A percentile compares a stretch with the other conserved stretches of the same genome.
Conservation (phyloP, 2,888 invertebrate genomes). For the Microctonus brassicae region DNA sequence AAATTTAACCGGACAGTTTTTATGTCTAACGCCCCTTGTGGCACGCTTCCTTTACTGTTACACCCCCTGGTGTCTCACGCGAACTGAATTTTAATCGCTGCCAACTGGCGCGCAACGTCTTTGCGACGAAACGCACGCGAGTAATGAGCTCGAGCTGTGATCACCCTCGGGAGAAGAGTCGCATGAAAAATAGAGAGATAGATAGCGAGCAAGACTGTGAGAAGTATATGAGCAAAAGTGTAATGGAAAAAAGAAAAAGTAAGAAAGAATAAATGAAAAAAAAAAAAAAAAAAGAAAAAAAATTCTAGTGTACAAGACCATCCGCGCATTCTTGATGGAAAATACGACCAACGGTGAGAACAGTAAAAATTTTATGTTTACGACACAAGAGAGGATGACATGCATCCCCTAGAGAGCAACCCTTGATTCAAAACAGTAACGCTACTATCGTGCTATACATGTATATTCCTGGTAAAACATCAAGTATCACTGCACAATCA, state of each 20-base stretch:
- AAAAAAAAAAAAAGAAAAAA: slow-evolving; percentile 15
- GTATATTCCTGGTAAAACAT: background rate
- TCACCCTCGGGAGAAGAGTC: slow-evolving; percentile 27
- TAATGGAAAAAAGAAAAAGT: too few relatives aligned
- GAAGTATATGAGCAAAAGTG: background rate
- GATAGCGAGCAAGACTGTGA: background rate
- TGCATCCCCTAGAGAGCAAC: slow-evolving; percentile 25
- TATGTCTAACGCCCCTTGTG: slow-evolving; percentile 10
- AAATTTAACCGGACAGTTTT: slow-evolving; percentile 28
- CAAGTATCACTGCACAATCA: slow-evolving; percentile 8
- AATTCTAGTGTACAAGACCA: slow-evolving; percentile 5
- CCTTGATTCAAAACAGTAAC: slow-evolving; percentile 35
- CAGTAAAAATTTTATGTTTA: slow-evolving; percentile 49
- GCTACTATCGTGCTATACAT: too few relatives aligned
- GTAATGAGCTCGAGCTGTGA: slow-evolving; percentile 46
- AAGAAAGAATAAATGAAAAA: too few relatives aligned
- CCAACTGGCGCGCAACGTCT: slow-evolving; percentile 17
- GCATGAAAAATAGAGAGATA: background rate
- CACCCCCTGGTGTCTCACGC: slow-evolving; percentile 29
- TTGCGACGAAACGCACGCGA: slow-evolving; percentile 43
- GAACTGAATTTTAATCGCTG: slow-evolving; percentile 53
- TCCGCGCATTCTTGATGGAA: slow-evolving; percentile 43
- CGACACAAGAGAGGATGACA: slow-evolving; percentile 29
- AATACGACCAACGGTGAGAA: slow-evolving; percentile 43
- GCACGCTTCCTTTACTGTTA: slow-evolving; percentile 4